Percentiles rank a stretch among this genome's conserved stretches.
Conservation (phyloP, 2,113 vertebrate genomes). For the Hassar affinis region DNA sequence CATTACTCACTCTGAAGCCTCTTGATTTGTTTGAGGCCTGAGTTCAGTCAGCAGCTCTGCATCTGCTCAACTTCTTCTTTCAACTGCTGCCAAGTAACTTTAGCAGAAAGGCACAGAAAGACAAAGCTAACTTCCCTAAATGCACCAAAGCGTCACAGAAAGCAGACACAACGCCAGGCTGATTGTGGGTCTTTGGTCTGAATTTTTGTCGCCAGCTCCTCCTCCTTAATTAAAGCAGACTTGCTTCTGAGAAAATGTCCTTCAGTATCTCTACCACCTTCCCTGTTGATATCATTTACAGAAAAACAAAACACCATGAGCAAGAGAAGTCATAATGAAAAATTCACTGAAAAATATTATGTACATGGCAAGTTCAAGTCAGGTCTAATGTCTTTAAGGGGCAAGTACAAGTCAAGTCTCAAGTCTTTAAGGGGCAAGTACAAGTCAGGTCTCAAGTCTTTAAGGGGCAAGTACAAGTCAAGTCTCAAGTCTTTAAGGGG, state of each 20-base stretch:
- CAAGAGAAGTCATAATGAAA: background rate
- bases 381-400: too few relatives aligned
- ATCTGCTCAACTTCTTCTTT: conserved; percentile 36
- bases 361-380: too few relatives aligned
- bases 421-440: too few relatives aligned
- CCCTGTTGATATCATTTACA: background rate
- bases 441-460: too few relatives aligned
- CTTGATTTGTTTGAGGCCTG: conserved; percentile 38
- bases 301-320: background rate
- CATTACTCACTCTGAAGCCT: conserved; percentile 29
- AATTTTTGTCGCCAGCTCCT: conserved; percentile 2
- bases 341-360: background rate
- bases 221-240: conserved; percentile 4
- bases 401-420: too few relatives aligned
- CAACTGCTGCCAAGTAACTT: conserved; percentile 46
- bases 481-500: too few relatives aligned
- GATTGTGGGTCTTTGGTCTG: conserved; percentile 35
- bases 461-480: too few relatives aligned
- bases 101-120: conserved; percentile 35
- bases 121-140: conserved; percentile 38
- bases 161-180: conserved; percentile 24
- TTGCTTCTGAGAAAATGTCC: background rate
- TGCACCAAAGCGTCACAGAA: conserved; percentile 29
- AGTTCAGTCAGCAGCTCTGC: conserved; percentile 33
- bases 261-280: background rate